A percentile compares a stretch with the other conserved stretches of the same genome.
Evolutionary conservation across 2,113 vertebrate genomes (phyloP).

Genomic region (Myiopsitta monachus): DNA sequence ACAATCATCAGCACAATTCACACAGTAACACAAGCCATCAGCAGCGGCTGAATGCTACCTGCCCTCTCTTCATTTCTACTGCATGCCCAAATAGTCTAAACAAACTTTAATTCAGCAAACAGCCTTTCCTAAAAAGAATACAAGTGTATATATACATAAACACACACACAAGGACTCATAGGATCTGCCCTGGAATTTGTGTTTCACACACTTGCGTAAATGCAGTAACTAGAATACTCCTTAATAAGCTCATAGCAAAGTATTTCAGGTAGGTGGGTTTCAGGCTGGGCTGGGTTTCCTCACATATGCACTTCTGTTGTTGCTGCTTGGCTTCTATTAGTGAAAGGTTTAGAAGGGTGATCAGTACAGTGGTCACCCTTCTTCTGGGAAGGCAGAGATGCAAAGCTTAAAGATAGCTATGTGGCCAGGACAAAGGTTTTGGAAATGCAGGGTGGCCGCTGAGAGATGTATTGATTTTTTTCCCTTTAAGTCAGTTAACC

Average conservation of each 20-base stretch:
- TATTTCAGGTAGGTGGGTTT: background rate
- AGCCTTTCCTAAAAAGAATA: background rate
- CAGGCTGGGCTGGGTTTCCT: rapidly evolving
- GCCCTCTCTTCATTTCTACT: background rate
- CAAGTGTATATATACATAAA: rapidly evolving
- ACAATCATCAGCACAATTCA: background rate
- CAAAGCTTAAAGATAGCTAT: background rate
- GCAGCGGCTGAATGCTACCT: background rate
- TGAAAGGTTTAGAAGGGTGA: background rate
- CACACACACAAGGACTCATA: background rate
- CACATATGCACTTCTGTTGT: background rate
- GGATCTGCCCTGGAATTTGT: background rate
- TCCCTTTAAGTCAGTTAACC: background rate
- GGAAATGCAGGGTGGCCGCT: rapidly evolving
- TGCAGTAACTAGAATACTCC: background rate
- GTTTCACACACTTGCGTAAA: background rate
- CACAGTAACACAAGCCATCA: background rate
- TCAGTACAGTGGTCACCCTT: background rate
- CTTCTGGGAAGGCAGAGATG: background rate
- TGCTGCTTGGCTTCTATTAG: background rate
- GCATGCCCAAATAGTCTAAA: background rate
- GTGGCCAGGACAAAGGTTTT: background rate
- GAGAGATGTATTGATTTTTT: background rate
- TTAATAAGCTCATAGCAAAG: background rate
- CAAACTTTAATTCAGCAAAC: background rate